Conservation (phyloP, 2,888 invertebrate species). For the Euzophera pinguis region DNA sequence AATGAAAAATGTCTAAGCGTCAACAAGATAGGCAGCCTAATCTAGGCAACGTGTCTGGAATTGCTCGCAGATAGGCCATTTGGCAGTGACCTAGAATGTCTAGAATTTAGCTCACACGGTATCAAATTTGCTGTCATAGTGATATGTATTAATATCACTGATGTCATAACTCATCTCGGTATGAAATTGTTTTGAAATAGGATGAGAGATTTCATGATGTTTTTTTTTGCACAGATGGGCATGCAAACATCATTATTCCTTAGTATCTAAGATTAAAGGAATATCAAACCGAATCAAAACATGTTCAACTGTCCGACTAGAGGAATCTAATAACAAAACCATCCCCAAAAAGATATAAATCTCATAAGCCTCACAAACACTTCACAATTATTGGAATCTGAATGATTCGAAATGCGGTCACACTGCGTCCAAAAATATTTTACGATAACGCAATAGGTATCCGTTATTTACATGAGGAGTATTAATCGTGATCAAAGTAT, state of each 20-base stretch:
- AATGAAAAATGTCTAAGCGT: slow-evolving; percentile 4
- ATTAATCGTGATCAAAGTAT: neutral
- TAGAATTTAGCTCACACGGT: neutral
- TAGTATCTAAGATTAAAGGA: too few species aligned
- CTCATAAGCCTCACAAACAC: neutral
- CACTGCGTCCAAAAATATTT: neutral
- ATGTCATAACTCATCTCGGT: too few species aligned
- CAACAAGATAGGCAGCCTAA: slow-evolving; percentile 1
- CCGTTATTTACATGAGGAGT: neutral
- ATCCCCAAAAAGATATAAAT: too few species aligned
- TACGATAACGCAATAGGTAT: neutral
- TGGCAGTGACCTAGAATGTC: slow-evolving; percentile 8
- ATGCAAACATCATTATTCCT: too few species aligned
- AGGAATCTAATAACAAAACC: too few species aligned
- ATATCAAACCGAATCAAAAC: too few species aligned
- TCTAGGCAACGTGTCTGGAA: neutral
- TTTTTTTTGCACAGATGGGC: too few species aligned
- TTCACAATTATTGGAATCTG: neutral
- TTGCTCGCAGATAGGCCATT: slow-evolving; percentile 6
- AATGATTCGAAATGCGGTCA: neutral
- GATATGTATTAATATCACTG: too few species aligned
- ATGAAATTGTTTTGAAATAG: too few species aligned
- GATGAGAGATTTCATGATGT: too few species aligned
- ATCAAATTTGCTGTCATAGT: neutral
- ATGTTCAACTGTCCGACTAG: too few species aligned